A percentile compares a stretch with the other conserved stretches of the same genome.
Evolutionary conservation across 2,113 vertebrate genomes (phyloP).

Genomic region (Micronisus gabar): DNA sequence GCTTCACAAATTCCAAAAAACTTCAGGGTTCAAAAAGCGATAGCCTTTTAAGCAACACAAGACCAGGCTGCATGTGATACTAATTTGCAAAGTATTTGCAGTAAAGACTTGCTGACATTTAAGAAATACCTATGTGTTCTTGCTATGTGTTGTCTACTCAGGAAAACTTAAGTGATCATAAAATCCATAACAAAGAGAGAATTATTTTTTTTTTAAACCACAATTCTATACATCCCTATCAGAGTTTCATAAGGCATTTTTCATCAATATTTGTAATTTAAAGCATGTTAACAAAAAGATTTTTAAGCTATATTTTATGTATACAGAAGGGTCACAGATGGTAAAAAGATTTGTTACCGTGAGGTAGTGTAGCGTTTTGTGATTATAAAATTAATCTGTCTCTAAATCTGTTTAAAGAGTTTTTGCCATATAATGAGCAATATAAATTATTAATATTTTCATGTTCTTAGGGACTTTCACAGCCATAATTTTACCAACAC

Average conservation of each 20-base stretch:
- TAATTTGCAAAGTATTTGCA: slow-evolving; percentile 24
- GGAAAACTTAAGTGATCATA: slow-evolving; percentile 16
- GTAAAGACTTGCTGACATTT: slow-evolving; percentile 50
- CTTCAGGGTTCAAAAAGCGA: not conserved
- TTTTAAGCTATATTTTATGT: slow-evolving; percentile 61
- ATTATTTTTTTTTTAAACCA: not conserved
- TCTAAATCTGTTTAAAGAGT: slow-evolving; percentile 76
- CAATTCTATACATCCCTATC: not conserved
- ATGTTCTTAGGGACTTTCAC: slow-evolving; percentile 73
- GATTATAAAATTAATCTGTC: slow-evolving; percentile 75
- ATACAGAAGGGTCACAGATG: slow-evolving; percentile 68
- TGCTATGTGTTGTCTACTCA: not conserved
- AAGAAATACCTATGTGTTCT: slow-evolving; percentile 8
- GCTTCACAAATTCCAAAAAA: slow-evolving; percentile 3
- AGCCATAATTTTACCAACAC: slow-evolving; percentile 75
- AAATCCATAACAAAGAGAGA: not conserved
- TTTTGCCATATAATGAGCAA: slow-evolving; percentile 75
- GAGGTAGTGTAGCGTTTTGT: slow-evolving; percentile 68
- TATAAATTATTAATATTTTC: slow-evolving; percentile 78
- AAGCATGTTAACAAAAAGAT: not conserved
- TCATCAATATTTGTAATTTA: not conserved
- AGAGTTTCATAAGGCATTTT: not conserved
- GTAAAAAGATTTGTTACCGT: slow-evolving; percentile 67
- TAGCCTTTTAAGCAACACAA: not conserved
- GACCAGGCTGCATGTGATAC: not conserved